Conservation (phyloP, 2,113 vertebrate species). For the Panthera leo region DNA sequence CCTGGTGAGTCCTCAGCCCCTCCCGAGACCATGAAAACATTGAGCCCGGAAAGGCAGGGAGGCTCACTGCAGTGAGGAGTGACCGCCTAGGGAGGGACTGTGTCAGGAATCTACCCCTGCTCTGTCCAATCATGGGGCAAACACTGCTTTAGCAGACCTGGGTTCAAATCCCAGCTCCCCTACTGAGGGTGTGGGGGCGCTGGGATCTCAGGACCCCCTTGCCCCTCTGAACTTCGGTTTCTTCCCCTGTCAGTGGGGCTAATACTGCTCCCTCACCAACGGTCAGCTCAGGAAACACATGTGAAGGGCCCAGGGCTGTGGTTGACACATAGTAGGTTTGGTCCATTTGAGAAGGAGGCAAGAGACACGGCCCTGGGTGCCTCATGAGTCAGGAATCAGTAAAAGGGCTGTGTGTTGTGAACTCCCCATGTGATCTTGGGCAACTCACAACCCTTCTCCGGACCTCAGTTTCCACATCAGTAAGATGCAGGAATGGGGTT, state of each 20-base stretch:
- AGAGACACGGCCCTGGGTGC: not conserved
- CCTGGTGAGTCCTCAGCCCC: not conserved
- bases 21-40: not conserved
- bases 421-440: too few relatives aligned
- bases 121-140: not conserved
- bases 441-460: not conserved
- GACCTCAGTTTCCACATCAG: not conserved
- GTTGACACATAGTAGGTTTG: not conserved
- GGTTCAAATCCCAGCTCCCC: not conserved
- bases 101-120: not conserved
- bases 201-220: not conserved
- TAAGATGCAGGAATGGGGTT: not conserved
- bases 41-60: not conserved
- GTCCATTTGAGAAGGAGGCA: not conserved
- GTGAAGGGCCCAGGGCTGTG: not conserved
- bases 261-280: accelerated
- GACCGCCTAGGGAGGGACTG: not conserved
- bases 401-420: not conserved
- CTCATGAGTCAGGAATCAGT: not conserved
- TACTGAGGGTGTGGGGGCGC: not conserved
- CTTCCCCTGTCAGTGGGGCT: not conserved
- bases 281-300: not conserved
- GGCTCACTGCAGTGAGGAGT: too few relatives aligned
- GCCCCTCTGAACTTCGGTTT: not conserved
- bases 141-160: not conserved